Evolutionary conservation across 2,797 vertebrate species (phyloP).

Genomic region (Esox lucius): DNA sequence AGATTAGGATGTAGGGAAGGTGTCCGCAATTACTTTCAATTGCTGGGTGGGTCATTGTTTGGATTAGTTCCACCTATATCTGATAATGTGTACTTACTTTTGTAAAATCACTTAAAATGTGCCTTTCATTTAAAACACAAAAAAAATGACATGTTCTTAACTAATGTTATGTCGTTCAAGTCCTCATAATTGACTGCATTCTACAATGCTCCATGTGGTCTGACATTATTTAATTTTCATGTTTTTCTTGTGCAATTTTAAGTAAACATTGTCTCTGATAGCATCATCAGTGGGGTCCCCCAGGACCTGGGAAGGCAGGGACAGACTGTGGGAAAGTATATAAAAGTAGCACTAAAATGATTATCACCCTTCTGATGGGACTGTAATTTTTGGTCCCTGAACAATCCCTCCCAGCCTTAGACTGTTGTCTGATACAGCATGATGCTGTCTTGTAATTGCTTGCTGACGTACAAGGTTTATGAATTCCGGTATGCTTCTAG

Average conservation of each 20-base stretch:
- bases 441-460: constrained; percentile 37
- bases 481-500: neutral
- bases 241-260: constrained; percentile 56
- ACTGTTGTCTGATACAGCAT: constrained; percentile 50
- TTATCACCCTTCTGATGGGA: constrained; percentile 74
- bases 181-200: neutral
- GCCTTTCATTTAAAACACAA: constrained; percentile 38
- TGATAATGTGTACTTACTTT: constrained; percentile 62
- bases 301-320: constrained; percentile 65
- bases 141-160: constrained; percentile 21
- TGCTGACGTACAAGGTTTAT: constrained; percentile 33
- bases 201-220: constrained; percentile 16
- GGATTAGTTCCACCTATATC: constrained; percentile 74
- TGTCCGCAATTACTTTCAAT: constrained; percentile 76
- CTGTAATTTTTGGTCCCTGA: constrained; percentile 72
- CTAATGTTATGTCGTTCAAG: neutral
- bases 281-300: constrained; percentile 66
- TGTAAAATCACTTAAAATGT: constrained; percentile 46
- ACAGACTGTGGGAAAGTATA: constrained; percentile 83
- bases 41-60: constrained; percentile 79
- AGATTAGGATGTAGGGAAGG: constrained; percentile 59
- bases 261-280: constrained; percentile 76
- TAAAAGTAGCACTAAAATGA: constrained; percentile 71
- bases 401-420: constrained; percentile 69
- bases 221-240: constrained; percentile 30